Percentiles rank a stretch among this genome's conserved stretches.
Evolutionary conservation across 2,888 invertebrate species (phyloP).

Genomic region (Hermodice carunculata): DNA sequence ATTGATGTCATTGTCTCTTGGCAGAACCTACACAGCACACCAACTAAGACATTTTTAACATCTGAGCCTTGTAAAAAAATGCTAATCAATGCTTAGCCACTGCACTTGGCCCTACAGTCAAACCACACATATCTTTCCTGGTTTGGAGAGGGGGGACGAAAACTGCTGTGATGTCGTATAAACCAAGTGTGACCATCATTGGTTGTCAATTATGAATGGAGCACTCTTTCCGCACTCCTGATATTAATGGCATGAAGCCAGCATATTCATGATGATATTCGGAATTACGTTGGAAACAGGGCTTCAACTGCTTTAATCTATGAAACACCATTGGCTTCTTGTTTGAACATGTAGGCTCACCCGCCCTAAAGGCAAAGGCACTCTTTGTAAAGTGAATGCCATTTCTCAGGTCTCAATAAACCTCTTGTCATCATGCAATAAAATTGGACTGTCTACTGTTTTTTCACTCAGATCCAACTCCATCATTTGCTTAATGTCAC

Average conservation of each 20-base stretch:
- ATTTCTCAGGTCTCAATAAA: not conserved
- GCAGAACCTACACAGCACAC: constrained; percentile 21
- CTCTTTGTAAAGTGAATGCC: not conserved
- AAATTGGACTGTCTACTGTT: not conserved
- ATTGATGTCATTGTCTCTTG: constrained; percentile 11
- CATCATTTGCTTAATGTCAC: too few species aligned
- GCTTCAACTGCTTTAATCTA: not conserved
- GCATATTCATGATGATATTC: constrained; percentile 1
- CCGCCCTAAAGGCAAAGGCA: constrained; percentile 13
- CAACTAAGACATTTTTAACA: constrained; percentile 18
- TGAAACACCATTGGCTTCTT: constrained; percentile 2
- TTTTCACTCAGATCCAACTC: too few species aligned
- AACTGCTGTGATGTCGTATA: constrained; percentile 27
- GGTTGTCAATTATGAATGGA: not conserved
- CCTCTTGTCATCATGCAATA: not conserved
- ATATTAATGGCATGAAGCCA: not conserved
- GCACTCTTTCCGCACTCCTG: constrained; percentile 9
- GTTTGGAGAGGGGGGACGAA: constrained; percentile 24
- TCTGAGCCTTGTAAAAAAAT: constrained; percentile 27
- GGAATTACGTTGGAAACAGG: not conserved
- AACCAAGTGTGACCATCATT: constrained; percentile 13
- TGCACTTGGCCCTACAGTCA: constrained; percentile 19
- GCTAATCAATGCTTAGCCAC: constrained; percentile 16
- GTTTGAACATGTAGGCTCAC: not conserved
- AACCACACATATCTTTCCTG: constrained; percentile 27